Evolutionary conservation across 2,888 invertebrate genomes (phyloP).

Genomic region (Metalampra italica): DNA sequence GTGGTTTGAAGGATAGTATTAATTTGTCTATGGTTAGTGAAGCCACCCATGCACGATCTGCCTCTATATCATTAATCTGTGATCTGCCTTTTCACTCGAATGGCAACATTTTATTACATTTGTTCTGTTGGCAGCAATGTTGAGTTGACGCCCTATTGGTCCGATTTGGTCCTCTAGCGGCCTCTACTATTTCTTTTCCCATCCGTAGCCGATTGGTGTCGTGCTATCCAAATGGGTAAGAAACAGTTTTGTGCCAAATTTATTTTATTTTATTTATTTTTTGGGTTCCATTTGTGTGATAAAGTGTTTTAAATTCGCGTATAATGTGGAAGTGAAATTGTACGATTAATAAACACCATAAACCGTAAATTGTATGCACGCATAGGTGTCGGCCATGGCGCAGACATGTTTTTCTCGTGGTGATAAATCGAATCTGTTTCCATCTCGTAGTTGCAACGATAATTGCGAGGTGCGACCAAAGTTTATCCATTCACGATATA

Average conservation of each 20-base stretch:
- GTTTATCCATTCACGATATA: slow-evolving; percentile 38
- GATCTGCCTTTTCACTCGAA: not conserved
- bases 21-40: too few species aligned
- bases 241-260: slow-evolving; percentile 61
- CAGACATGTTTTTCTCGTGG: slow-evolving; percentile 79
- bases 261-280: slow-evolving; percentile 44
- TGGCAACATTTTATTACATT: slow-evolving; percentile 27
- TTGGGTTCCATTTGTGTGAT: slow-evolving; percentile 36
- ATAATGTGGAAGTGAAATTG: slow-evolving; percentile 45
- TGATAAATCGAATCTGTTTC: slow-evolving; percentile 66
- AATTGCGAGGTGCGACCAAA: slow-evolving; percentile 48
- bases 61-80: too few species aligned
- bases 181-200: slow-evolving; percentile 69
- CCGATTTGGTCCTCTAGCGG: slow-evolving; percentile 43
- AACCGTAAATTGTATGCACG: slow-evolving; percentile 37
- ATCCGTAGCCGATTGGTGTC: slow-evolving; percentile 78
- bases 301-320: slow-evolving; percentile 40
- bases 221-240: slow-evolving; percentile 78
- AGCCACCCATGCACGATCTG: too few species aligned
- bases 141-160: slow-evolving; percentile 27
- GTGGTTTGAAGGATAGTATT: too few species aligned
- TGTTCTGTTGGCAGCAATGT: slow-evolving; percentile 14
- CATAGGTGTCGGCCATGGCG: slow-evolving; percentile 76
- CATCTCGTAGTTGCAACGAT: slow-evolving; percentile 47
- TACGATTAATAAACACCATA: slow-evolving; percentile 18